Conservation (phyloP, 2,888 invertebrate species). For the Ophion obscuratus region DNA sequence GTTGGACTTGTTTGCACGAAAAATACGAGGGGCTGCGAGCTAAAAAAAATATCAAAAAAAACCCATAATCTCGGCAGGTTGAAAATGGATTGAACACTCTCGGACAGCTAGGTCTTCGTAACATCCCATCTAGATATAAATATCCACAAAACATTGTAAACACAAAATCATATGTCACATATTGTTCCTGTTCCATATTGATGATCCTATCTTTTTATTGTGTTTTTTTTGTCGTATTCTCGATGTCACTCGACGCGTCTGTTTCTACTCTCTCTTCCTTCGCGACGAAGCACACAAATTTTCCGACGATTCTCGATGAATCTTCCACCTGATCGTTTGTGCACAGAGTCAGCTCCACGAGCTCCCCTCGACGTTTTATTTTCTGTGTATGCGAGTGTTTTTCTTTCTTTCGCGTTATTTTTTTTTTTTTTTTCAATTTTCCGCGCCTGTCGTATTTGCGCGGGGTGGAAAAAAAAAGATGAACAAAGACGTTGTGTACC, state of each 20-base stretch:
- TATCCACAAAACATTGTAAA: constrained; percentile 54
- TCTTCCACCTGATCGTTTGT: constrained; percentile 43
- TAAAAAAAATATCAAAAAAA: constrained; percentile 21
- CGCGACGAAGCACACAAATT: constrained; percentile 34
- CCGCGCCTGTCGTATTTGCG: constrained; percentile 31
- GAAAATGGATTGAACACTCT: constrained; percentile 49
- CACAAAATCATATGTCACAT: constrained; percentile 28
- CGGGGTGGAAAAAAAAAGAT: constrained; percentile 66
- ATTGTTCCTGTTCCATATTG: constrained; percentile 28
- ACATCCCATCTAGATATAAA: constrained; percentile 62
- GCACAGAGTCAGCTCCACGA: not conserved
- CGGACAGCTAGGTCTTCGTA: constrained; percentile 55
- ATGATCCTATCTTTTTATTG: not conserved
- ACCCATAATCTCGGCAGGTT: constrained; percentile 50
- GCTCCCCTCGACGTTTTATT: constrained; percentile 37
- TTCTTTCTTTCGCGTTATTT: not conserved
- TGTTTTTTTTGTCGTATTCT: constrained; percentile 15
- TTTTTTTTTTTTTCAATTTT: constrained; percentile 26
- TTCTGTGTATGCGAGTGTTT: not conserved
- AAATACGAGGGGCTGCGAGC: constrained; percentile 18
- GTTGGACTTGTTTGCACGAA: constrained; percentile 21
- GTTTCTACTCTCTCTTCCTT: constrained; percentile 37
- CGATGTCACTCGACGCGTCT: constrained; percentile 26
- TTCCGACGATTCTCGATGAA: constrained; percentile 30
- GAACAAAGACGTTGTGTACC: constrained; percentile 86